A percentile compares a stretch with the other conserved stretches of the same genome.
Conservation (phyloP, 2,797 vertebrate genomes). For the Coendou prehensilis region DNA sequence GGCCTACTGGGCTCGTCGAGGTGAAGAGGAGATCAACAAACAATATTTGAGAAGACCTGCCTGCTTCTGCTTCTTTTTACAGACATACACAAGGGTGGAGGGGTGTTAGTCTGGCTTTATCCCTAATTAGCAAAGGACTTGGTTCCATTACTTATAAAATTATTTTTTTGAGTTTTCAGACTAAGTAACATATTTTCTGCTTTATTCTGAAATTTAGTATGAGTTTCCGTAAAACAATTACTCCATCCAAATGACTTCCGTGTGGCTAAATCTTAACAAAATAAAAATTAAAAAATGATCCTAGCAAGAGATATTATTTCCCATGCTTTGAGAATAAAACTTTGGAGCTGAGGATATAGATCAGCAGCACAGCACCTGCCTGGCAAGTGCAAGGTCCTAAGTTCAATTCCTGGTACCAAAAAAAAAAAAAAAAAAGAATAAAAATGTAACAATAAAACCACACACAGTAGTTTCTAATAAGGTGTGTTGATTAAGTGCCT, state of each 20-base stretch:
- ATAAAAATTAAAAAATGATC: neutral
- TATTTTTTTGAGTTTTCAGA: neutral
- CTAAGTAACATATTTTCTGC: slow-evolving; percentile 15
- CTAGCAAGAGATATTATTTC: neutral
- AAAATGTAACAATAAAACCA: neutral
- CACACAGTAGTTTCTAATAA: neutral
- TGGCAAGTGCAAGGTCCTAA: no score
- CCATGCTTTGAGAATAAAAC: neutral
- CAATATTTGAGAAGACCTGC: neutral
- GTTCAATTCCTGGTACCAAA: no score
- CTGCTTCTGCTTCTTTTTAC: neutral
- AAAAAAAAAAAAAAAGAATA: no score
- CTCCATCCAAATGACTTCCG: slow-evolving; percentile 4
- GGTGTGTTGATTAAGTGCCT: neutral
- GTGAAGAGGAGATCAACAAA: fast-evolving
- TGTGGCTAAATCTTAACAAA: neutral
- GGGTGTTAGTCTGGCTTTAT: neutral
- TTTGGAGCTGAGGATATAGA: neutral
- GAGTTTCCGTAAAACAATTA: neutral
- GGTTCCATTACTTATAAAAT: neutral
- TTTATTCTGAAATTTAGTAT: neutral
- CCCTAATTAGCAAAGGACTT: neutral
- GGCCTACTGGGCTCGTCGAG: neutral
- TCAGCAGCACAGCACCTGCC: no score
- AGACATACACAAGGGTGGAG: neutral